These are phyloP conservation scores for Graphium colonna DNA, from an alignment of 2,888 invertebrate genomes.

Conservation along the genomic window DNA sequence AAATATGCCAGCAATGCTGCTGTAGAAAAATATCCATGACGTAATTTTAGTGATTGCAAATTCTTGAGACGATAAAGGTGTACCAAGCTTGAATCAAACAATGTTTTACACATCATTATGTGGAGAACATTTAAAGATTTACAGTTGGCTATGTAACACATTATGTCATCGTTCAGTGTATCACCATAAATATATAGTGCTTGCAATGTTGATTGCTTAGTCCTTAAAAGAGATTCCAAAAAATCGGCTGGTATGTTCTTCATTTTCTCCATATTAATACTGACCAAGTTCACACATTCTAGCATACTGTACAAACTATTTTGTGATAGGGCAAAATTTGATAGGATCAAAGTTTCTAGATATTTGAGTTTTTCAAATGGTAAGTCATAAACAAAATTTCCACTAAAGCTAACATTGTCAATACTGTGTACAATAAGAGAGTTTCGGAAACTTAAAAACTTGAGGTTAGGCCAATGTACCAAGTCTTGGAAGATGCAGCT, in stretches of 20 bases:
- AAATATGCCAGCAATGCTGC: slow-evolving; percentile 71
- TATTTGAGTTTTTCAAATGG: slow-evolving; percentile 71
- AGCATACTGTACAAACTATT: slow-evolving; percentile 72
- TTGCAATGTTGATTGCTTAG: slow-evolving; percentile 60
- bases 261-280: slow-evolving; percentile 78
- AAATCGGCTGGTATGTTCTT: slow-evolving; percentile 76
- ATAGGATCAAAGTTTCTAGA: slow-evolving; percentile 67
- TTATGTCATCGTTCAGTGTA: slow-evolving; percentile 72
- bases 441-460: slow-evolving; percentile 75
- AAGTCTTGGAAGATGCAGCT: slow-evolving; percentile 76
- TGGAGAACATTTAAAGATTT: slow-evolving; percentile 65
- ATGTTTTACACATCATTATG: slow-evolving; percentile 75
- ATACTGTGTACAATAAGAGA: slow-evolving; percentile 71
- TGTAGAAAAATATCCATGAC: slow-evolving; percentile 76
- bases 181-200: slow-evolving; percentile 75
- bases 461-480: slow-evolving; percentile 70
- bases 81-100: slow-evolving; percentile 73
- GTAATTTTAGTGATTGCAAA: slow-evolving; percentile 69
- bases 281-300: slow-evolving; percentile 67
- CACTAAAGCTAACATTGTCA: slow-evolving; percentile 68
- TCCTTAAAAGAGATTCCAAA: slow-evolving; percentile 64
- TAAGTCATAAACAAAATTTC: slow-evolving; percentile 71
- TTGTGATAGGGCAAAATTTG: slow-evolving; percentile 73
- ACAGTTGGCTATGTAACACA: slow-evolving; percentile 67
- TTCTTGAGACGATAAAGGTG: slow-evolving; percentile 68